Base-by-base conservation (phyloP, 2,113 vertebrate species). In the Ammodytes dubius region DNA sequence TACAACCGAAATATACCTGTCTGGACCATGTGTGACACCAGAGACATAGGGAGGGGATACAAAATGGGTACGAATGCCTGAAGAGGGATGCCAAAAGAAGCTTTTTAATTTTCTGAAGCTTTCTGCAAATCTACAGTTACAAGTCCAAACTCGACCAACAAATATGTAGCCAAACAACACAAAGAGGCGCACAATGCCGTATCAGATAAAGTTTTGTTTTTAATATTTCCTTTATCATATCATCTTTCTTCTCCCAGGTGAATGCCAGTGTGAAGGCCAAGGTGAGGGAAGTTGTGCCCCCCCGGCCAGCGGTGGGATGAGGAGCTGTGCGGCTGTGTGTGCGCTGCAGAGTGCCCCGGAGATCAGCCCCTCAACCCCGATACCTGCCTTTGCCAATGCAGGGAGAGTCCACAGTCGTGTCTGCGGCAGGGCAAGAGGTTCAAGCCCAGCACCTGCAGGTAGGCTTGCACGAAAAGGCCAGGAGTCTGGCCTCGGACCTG, bases 301-400 rank as follows among this genome's bases (percentile, higher is more conserved):
- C 35, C 85, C 0, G 91, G 92, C 57, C 94, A 95, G 86, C 85
- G 89, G 45, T 95, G 94, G 94, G 93, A 95, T 1, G 86, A 88
- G 0, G 91, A 94, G 74, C 86, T 93, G 45, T 95, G 94, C 1
- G 94, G 93, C 50, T 95, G 94, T 2, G 91, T 93, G 46, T 95
- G 94, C 0, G 85, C 85, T 0, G 88, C 90, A 0, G 61, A 83
- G 9, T 95, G 94, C 60, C 94, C 94, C 0, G 70, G 89, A 6
- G 89, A 87, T 13, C 94, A 95, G 70, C 94, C 94, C 11, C 93
- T 95, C 1, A 93, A 95, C 81, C 94, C 94, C 0, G 92, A 94
- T 58, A 95, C 93, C 60, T 95, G 94, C 85, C 88, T 87, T 74
- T 95, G 94, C 43, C 82, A 95, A 88, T 95, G 94, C 90, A 88